Base-by-base conservation (phyloP, 92 coral and sea anemone species). In the Bergia sp. region DNA sequence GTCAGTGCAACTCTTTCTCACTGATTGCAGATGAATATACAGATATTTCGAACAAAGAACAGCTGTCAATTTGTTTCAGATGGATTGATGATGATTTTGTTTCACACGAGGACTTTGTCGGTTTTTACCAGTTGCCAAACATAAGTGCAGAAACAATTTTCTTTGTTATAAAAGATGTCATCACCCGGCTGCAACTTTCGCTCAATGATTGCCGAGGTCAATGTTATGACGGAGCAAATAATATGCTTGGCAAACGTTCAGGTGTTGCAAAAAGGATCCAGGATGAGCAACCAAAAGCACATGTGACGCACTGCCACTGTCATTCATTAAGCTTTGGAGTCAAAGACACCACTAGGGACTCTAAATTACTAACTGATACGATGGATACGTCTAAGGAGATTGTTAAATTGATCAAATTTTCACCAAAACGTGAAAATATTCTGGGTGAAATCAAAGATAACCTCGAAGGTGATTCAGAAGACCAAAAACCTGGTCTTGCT, bases 21-120 rank as follows among this genome's bases (percentile, higher is more conserved):
- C 72, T 93, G 66, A 89, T 93, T 65, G 82, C 89, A 76, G 89
- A 93, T 79, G 92, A 93, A 86, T 93, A 91, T 45, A 91, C 91
- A 57, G 91, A 93, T 89, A 80, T 89, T 81, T 78, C 75, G 74
- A 93, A 93, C 92, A 89, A 91, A 41, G 93, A 93, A 76, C 95
- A 93, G 67, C 87, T 91, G 79, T 85, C 95, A 36, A 66, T 88
- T 47, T 91, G 95, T 89, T 80, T 91, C 55, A 77, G 92, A 79
- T 93, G 93, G 93, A 88, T 91, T 75, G 92, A 89, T 82, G 86
- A 86, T 58, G 50, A 81, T 80, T 77, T 90, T 43, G 77, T 86
- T 83, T 88, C 36, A 74, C 79, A 74, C 79, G 79, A 74, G 85
- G 90, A 49, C 87, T 90, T 79, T 85, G 38, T 85, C n/a, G 36